Base-by-base conservation (phyloP, 1,140 invertebrate genomes). In the Leptopilina boulardi region DNA sequence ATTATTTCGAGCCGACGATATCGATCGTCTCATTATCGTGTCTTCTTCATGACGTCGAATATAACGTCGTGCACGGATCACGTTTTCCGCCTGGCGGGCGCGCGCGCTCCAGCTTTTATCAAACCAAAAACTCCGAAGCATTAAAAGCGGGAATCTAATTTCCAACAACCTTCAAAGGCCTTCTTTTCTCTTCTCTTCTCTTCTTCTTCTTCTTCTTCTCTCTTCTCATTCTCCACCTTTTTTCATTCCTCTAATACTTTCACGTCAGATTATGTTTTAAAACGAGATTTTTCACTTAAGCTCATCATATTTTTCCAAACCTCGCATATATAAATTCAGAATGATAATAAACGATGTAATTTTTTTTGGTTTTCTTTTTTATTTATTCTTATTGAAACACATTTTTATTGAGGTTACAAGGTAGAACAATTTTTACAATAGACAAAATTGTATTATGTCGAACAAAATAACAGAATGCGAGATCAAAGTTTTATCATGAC, bases 1-100 rank as follows among this genome's bases (percentile, higher is more conserved):
- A 81, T 81, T 79, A 81, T 81, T 76, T 74, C 21, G n/a, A 59
- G 59, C 42, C 72, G 42, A 71, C 34, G 71, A 76, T 80, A 82
- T 82, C 76, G 80, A 80, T 81, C 77, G 72, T 9, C 76, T 80
- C 76, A 78, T 80, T 80, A 78, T 77, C 77, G 38, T 81, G 75
- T 81, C 75, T 81, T 80, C 74, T 41, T 26, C 59, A 66, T 66
- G 59, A 66, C 23, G 59, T 66, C 26, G 59, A 66, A 66, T 66
- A 30, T 66, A 30, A 66, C 59, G 59, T n/a, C 59, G 34, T 38
- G 34, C 34, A 66, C 13, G 59, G 23, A 66, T 66, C 59, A 66
- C 26, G 59, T 66, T 66, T 66, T 30, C 23, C 59, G 59, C 23
- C 59, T 66, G 13, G 59, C 23, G 59, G 56, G 21, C 23, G 21